phyloP scores from a whole-genome alignment of 2,113 vertebrate species.

The Amphilophus citrinellus region DNA sequence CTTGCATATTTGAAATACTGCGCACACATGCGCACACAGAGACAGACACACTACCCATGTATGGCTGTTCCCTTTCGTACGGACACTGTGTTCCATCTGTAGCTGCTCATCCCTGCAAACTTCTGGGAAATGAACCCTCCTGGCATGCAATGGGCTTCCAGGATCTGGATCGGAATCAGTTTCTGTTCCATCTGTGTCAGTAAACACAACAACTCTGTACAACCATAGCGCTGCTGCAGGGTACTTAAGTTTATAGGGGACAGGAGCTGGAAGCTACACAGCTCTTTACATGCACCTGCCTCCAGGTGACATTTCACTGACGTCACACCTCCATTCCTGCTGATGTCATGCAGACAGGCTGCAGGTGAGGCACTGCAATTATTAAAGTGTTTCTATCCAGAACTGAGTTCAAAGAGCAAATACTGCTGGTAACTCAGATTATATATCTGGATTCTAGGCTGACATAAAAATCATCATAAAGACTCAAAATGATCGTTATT shows the following conservation, averaged over 20 bases:
- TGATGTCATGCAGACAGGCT: not conserved
- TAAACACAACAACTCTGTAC: not conserved
- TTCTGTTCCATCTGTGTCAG: not conserved
- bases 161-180: conserved; percentile 6
- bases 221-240: not conserved
- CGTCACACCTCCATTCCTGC: not conserved
- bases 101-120: not conserved
- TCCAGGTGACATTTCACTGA: not conserved
- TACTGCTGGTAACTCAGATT: too few species aligned
- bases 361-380: not conserved
- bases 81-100: conserved; percentile 31
- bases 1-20: conserved; percentile 7
- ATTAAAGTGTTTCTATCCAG: not conserved
- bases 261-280: not conserved
- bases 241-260: not conserved
- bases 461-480: too few species aligned
- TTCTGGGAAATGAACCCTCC: conserved; percentile 26
- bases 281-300: not conserved
- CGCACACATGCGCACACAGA: not conserved
- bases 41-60: conserved; percentile 19
- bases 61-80: not conserved
- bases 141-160: not conserved
- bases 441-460: too few species aligned
- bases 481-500: too few species aligned
- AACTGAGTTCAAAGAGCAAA: not conserved